Conservation (phyloP, 2,113 vertebrate genomes). For the Equus quagga region DNA sequence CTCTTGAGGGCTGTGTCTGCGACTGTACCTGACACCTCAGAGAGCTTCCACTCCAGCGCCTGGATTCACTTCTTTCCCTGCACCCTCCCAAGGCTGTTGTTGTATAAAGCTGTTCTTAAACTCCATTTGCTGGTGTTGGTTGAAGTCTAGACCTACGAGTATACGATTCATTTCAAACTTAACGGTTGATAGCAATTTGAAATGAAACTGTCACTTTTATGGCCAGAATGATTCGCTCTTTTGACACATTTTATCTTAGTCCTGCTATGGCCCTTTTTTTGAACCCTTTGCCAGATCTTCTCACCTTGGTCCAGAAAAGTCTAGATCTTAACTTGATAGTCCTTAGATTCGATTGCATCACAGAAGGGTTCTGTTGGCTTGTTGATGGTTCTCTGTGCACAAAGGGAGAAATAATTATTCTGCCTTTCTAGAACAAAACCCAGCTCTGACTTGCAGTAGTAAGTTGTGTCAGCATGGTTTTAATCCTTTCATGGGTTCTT, state of each 20-base stretch:
- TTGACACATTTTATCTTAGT: constrained; percentile 16
- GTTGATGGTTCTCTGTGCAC: not conserved
- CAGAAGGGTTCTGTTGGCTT: not conserved
- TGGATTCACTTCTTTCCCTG: constrained; percentile 1
- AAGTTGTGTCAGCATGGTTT: not conserved
- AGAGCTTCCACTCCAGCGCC: not conserved
- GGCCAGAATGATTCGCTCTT: not conserved
- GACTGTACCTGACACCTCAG: not conserved
- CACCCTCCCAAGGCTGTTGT: constrained; percentile 11
- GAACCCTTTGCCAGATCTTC: not conserved
- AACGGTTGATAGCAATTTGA: not conserved
- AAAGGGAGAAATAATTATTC: not conserved
- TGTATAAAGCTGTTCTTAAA: constrained; percentile 20
- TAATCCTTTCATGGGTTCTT: constrained; percentile 11
- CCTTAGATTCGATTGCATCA: not conserved
- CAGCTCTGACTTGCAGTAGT: not conserved
- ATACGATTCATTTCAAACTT: not conserved
- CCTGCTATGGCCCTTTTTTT: not conserved
- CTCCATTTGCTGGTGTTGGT: not conserved
- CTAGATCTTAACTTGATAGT: not conserved
- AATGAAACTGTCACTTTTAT: constrained; percentile 33
- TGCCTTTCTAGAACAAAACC: not conserved
- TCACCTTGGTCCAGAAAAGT: not conserved
- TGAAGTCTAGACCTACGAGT: not conserved
- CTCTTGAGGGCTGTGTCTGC: not conserved